Conservation (phyloP, 92 coral and sea anemone species). For the Diadumene lineata region DNA sequence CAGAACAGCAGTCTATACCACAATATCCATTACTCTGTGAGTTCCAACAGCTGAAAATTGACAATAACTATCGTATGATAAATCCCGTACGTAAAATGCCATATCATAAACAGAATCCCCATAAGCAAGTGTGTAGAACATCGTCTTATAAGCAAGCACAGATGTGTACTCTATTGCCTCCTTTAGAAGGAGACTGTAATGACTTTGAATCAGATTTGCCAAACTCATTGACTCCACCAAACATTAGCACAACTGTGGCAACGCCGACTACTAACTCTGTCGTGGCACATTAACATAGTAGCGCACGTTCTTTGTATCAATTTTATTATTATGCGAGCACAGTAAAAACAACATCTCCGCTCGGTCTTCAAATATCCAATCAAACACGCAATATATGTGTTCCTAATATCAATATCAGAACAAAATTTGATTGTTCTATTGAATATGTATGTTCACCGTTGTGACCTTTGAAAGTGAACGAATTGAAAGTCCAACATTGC, state of each 20-base stretch:
- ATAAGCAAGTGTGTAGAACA: conserved; percentile 82
- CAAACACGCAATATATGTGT: neutral
- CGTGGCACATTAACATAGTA: conserved; percentile 27
- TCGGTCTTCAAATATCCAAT: too few species aligned
- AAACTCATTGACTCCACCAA: neutral
- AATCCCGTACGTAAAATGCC: conserved; percentile 75
- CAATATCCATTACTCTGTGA: conserved; percentile 64
- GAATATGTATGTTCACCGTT: neutral
- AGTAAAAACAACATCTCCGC: too few species aligned
- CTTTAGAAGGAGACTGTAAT: conserved; percentile 60
- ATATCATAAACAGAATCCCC: conserved; percentile 74
- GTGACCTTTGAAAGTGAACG: neutral
- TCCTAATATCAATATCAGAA: neutral
- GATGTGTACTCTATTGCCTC: conserved; percentile 78
- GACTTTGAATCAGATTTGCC: conserved; percentile 6
- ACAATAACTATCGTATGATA: conserved; percentile 61
- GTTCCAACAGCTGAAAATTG: conserved; percentile 80
- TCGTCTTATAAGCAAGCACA: conserved; percentile 89
- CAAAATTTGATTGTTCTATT: neutral
- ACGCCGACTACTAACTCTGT: conserved; percentile 22
- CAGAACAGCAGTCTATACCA: conserved; percentile 24
- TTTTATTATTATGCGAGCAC: too few species aligned
- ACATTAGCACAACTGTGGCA: neutral
- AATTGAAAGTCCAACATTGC: neutral
- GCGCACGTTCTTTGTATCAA: too few species aligned